Evolutionary conservation across 2,113 vertebrate genomes (phyloP).

Genomic region (Ictalurus punctatus): DNA sequence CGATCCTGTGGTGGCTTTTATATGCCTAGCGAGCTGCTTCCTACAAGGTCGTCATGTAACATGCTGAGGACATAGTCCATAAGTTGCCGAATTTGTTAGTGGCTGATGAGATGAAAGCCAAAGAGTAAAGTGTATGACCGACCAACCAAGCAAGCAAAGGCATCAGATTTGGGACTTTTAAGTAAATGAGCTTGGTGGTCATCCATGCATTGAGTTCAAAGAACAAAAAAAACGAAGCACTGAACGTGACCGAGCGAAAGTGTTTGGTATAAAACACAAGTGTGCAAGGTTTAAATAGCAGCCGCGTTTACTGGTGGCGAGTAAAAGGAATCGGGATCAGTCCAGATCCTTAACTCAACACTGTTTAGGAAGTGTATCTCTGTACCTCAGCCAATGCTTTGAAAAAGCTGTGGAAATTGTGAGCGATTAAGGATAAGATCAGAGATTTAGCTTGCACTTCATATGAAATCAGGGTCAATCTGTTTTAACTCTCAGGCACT

Average conservation of each 20-base stretch:
- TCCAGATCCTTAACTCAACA: background rate
- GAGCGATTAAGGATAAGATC: background rate
- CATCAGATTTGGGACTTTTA: background rate
- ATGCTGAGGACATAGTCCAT: background rate
- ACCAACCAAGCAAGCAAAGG: background rate
- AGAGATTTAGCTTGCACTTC: background rate
- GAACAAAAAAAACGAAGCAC: background rate
- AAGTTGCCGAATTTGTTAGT: background rate
- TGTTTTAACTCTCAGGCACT: constrained; percentile 62
- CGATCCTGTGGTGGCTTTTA: background rate
- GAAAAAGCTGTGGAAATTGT: background rate
- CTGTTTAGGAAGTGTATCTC: background rate
- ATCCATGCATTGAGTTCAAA: background rate
- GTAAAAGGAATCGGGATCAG: background rate
- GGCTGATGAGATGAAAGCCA: background rate
- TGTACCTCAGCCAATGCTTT: background rate
- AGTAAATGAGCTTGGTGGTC: background rate
- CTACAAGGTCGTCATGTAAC: background rate
- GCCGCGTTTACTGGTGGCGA: background rate
- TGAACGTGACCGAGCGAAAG: background rate
- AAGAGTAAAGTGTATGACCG: background rate
- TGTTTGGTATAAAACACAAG: background rate
- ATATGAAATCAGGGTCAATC: background rate
- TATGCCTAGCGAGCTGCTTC: background rate
- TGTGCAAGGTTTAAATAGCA: background rate